Percentiles rank a stretch among this genome's conserved stretches.
These are phyloP conservation scores for Calyptomena viridis DNA, from an alignment of 2,113 vertebrate species.

Conservation along the genomic window DNA sequence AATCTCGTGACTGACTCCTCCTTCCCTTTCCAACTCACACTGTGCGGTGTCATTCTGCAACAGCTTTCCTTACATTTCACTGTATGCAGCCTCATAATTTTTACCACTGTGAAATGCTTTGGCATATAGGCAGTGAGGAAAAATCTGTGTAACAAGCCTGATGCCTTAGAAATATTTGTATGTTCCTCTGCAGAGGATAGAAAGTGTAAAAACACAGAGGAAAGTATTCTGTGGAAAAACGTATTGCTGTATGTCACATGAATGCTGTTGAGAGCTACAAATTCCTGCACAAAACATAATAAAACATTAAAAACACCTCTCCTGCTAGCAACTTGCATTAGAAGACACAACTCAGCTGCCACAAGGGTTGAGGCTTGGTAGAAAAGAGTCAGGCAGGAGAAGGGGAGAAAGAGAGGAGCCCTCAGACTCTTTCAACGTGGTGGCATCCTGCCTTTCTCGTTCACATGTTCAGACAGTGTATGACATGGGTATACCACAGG, in stretches of 20 bases:
- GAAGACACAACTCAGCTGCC: neutral
- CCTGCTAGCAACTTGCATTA: neutral
- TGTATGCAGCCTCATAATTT: neutral
- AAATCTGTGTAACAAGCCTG: neutral
- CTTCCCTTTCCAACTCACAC: neutral
- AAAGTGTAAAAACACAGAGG: neutral
- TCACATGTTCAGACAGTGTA: rapidly evolving
- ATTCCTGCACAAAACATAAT: neutral
- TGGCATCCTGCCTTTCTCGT: neutral
- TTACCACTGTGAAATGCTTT: neutral
- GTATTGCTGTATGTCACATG: neutral
- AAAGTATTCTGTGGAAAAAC: neutral
- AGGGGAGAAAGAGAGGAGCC: neutral
- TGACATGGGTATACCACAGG: neutral
- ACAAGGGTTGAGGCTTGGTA: neutral
- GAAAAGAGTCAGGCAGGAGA: neutral
- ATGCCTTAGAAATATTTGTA: constrained; percentile 16
- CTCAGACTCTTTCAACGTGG: neutral
- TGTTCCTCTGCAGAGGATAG: neutral
- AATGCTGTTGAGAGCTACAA: neutral
- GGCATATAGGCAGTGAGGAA: neutral
- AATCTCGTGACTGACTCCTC: constrained; percentile 12
- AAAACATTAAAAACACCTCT: neutral
- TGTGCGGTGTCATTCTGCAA: neutral
- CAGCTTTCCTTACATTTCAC: constrained; percentile 24